Percentiles rank a stretch among this genome's conserved stretches.
Conservation (phyloP, 2,888 invertebrate genomes). For the Synergus umbraculus region DNA sequence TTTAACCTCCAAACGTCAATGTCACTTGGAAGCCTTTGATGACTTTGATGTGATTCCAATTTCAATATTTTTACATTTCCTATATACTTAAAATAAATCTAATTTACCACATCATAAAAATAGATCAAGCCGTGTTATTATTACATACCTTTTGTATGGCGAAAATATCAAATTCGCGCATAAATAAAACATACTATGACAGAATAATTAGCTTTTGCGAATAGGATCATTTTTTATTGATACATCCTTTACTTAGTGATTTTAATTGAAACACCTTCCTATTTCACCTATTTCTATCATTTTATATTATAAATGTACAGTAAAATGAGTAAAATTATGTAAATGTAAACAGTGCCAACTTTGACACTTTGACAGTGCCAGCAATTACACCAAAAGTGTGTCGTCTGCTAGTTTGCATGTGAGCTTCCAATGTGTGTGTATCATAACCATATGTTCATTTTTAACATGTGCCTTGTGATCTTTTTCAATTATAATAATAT, state of each 20-base stretch:
- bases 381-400: not conserved
- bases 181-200: no score
- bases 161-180: not conserved
- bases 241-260: no score
- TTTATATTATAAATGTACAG: not conserved
- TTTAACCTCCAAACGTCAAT: slow-evolving; percentile 19
- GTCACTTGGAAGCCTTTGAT: slow-evolving; percentile 5
- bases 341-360: no score
- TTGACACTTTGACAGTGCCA: no score
- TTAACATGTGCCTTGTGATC: slow-evolving; percentile 13
- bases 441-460: slow-evolving; percentile 3
- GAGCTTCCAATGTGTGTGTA: not conserved
- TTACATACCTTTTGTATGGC: not conserved
- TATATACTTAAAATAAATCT: not conserved
- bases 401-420: not conserved
- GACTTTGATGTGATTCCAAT: not conserved
- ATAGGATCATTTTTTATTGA: no score
- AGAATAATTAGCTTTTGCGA: no score
- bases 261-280: no score
- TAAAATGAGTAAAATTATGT: not conserved
- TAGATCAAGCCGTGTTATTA: not conserved
- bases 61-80: not conserved
- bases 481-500: not conserved
- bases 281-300: no score
- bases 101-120: not conserved